Percentiles rank a stretch among this genome's conserved stretches.
These are phyloP conservation scores for Hucho hucho DNA, from an alignment of 2,113 vertebrate species.

Conservation along the genomic window DNA sequence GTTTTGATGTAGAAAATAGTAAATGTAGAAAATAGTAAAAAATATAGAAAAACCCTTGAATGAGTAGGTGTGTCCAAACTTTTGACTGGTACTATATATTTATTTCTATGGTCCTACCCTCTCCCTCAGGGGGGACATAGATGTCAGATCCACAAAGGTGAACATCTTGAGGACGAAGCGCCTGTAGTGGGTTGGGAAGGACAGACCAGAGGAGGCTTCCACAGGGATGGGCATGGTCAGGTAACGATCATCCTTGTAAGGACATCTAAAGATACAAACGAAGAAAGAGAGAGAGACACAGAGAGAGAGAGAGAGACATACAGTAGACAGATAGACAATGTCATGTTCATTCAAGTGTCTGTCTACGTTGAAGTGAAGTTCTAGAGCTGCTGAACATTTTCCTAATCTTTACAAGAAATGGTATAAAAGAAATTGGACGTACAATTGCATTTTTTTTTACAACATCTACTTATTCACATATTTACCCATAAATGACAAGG, in stretches of 20 bases:
- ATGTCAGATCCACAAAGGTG: slow-evolving; percentile 54
- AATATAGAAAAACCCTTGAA: too few species aligned
- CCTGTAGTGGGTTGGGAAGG: slow-evolving; percentile 64
- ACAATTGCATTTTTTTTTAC: too few species aligned
- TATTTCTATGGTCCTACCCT: slow-evolving; percentile 42
- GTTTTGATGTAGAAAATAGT: too few species aligned
- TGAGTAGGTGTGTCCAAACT: too few species aligned
- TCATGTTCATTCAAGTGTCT: not conserved
- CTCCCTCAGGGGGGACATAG: slow-evolving; percentile 23
- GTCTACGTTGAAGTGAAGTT: too few species aligned
- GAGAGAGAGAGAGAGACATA: not conserved
- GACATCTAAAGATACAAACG: slow-evolving; percentile 56
- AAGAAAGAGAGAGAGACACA: not conserved
- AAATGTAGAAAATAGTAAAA: too few species aligned
- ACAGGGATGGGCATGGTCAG: slow-evolving; percentile 57
- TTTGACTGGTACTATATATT: too few species aligned
- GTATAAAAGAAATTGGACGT: too few species aligned
- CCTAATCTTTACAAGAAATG: too few species aligned
- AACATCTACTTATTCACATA: not conserved
- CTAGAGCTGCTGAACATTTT: too few species aligned
- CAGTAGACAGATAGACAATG: not conserved
- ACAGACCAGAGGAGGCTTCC: slow-evolving; percentile 49
- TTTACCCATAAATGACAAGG: slow-evolving; percentile 66
- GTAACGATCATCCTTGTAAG: slow-evolving; percentile 68
- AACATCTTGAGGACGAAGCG: slow-evolving; percentile 73